These are phyloP conservation scores for Drosophila bifasciata DNA, from an alignment of 1,140 invertebrate species.

Conservation along the genomic window DNA sequence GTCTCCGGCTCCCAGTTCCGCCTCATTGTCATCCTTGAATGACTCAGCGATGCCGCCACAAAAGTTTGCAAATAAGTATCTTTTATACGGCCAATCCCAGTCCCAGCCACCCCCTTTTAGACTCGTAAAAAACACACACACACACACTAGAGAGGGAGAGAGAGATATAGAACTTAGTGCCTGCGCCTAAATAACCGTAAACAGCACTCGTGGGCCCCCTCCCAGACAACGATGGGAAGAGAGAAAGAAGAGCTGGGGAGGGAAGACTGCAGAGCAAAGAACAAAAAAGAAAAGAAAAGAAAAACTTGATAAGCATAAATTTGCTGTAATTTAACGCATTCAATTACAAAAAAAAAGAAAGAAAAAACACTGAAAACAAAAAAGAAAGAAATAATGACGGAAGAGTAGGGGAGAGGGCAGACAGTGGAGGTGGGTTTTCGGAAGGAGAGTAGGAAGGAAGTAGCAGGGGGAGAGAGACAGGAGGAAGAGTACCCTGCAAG, in stretches of 20 bases:
- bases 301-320: conserved; percentile 81
- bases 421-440: neutral
- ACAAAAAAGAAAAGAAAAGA: conserved; percentile 40
- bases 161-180: conserved; percentile 68
- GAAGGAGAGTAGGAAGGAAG: too few species aligned
- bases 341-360: conserved; percentile 70
- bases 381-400: conserved; percentile 15
- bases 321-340: conserved; percentile 80
- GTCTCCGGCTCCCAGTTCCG: conserved; percentile 24
- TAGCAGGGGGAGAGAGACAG: conserved; percentile 7
- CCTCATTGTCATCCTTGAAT: conserved; percentile 56
- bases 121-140: conserved; percentile 43
- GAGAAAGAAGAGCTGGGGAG: conserved; percentile 1
- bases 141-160: conserved; percentile 19
- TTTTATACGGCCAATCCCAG: conserved; percentile 70
- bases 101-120: neutral
- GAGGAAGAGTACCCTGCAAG: conserved; percentile 43
- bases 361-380: conserved; percentile 22
- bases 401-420: conserved; percentile 3
- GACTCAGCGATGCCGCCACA: conserved; percentile 73
- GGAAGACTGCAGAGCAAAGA: conserved; percentile 5
- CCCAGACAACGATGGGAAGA: conserved; percentile 21
- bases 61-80: conserved; percentile 82
- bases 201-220: conserved; percentile 69
- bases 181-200: conserved; percentile 80